Conservation (phyloP, 2,113 vertebrate species). For the Pelodiscus sinensis region DNA sequence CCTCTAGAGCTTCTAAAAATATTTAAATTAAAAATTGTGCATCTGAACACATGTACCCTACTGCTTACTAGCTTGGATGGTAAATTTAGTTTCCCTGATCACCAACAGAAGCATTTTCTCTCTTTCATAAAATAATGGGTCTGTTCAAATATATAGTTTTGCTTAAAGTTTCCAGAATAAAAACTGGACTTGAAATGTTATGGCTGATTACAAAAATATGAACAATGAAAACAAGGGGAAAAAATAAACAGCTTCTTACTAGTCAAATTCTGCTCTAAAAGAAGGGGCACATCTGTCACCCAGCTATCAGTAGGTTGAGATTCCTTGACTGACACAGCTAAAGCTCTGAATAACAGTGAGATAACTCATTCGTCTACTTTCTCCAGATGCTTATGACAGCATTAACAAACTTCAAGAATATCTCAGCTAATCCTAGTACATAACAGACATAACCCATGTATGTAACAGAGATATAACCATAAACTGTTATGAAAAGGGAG, state of each 20-base stretch:
- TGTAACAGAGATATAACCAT: neutral
- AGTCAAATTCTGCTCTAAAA: neutral
- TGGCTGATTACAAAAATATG: neutral
- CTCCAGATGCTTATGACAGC: neutral
- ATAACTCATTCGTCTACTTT: neutral
- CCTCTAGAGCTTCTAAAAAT: neutral
- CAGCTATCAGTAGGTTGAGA: neutral
- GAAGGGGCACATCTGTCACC: neutral
- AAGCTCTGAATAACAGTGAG: neutral
- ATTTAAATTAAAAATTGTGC: constrained; percentile 7
- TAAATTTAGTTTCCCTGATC: neutral
- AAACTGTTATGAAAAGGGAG: neutral
- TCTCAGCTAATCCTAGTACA: neutral
- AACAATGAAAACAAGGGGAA: neutral
- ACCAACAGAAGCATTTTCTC: constrained; percentile 29
- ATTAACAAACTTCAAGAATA: neutral
- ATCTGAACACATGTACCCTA: neutral
- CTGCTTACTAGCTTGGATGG: neutral
- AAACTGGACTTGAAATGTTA: neutral
- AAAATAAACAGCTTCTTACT: neutral
- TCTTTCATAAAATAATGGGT: neutral
- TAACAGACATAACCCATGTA: neutral
- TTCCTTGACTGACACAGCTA: neutral
- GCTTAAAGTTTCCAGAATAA: constrained; percentile 35
- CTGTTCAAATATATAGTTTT: constrained; percentile 25